Evolutionary conservation across 2,888 invertebrate genomes (phyloP).

Genomic region (Diloba caeruleocephala): DNA sequence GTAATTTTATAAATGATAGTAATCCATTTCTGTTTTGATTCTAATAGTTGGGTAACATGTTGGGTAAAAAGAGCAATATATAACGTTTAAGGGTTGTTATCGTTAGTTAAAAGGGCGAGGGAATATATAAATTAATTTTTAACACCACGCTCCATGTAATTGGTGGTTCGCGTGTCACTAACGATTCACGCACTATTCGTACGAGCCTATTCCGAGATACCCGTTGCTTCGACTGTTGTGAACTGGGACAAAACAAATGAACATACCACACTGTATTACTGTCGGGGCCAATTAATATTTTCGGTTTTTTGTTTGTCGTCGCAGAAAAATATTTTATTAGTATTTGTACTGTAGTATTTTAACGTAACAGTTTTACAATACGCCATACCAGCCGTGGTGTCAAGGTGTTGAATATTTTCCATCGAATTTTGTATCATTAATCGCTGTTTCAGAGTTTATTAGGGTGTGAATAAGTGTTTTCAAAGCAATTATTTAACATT

Average conservation of each 20-base stretch:
- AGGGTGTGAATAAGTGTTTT: no score
- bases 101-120: conserved; percentile 60
- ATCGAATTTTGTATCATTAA: no score
- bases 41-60: conserved; percentile 48
- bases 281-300: conserved; percentile 71
- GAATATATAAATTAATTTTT: conserved; percentile 78
- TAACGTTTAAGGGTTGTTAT: conserved; percentile 44
- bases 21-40: conserved; percentile 56
- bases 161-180: conserved; percentile 76
- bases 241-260: conserved; percentile 69
- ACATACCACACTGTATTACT: conserved; percentile 62
- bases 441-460: no score
- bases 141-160: conserved; percentile 76
- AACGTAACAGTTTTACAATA: conserved; percentile 43
- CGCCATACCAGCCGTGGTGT: conserved; percentile 2
- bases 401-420: no score
- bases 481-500: no score
- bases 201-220: conserved; percentile 35
- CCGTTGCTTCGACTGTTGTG: conserved; percentile 28
- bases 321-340: conserved; percentile 59
- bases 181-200: conserved; percentile 72
- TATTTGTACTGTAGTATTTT: conserved; percentile 52
- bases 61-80: conserved; percentile 49
- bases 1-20: conserved; percentile 50
- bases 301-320: conserved; percentile 54